A percentile compares a stretch with the other conserved stretches of the same genome.
phyloP scores from a whole-genome alignment of 2,888 invertebrate species.

The Thumatha senex region DNA sequence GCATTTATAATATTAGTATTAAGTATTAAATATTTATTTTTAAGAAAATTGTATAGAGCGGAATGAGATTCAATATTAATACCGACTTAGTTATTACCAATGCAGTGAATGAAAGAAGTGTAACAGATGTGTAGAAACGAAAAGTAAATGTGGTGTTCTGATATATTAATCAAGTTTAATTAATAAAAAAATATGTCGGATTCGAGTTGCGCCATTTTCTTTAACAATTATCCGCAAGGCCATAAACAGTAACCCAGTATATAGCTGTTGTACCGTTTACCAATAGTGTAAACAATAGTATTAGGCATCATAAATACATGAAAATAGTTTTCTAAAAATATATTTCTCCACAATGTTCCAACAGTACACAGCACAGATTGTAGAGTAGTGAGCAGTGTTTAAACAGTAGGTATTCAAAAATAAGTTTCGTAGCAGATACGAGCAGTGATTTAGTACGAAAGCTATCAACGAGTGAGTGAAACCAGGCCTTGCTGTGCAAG shows the following conservation, averaged over 20 bases:
- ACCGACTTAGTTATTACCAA: not conserved
- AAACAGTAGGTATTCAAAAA: slow-evolving; percentile 57
- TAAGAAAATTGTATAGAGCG: no score
- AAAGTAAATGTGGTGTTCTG: no score
- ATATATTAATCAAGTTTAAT: no score
- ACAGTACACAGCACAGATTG: not conserved
- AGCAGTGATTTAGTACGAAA: slow-evolving; percentile 69
- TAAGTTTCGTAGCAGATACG: slow-evolving; percentile 52
- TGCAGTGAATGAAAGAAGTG: no score
- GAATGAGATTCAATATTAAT: no score
- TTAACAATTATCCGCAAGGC: not conserved
- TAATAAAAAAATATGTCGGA: not conserved
- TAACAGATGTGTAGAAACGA: no score
- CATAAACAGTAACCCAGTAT: not conserved
- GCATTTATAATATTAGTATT: no score
- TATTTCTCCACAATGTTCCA: not conserved
- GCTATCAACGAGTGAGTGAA: slow-evolving; percentile 67
- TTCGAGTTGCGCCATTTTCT: not conserved
- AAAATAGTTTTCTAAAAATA: not conserved
- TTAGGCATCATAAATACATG: not conserved
- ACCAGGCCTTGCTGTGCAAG: slow-evolving; percentile 50
- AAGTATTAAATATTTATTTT: no score
- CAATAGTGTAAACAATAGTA: not conserved
- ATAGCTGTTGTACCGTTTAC: not conserved
- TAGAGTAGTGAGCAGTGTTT: slow-evolving; percentile 26